phyloP scores from a whole-genome alignment of 1,140 invertebrate genomes.

The Pachypsylla venusta region DNA sequence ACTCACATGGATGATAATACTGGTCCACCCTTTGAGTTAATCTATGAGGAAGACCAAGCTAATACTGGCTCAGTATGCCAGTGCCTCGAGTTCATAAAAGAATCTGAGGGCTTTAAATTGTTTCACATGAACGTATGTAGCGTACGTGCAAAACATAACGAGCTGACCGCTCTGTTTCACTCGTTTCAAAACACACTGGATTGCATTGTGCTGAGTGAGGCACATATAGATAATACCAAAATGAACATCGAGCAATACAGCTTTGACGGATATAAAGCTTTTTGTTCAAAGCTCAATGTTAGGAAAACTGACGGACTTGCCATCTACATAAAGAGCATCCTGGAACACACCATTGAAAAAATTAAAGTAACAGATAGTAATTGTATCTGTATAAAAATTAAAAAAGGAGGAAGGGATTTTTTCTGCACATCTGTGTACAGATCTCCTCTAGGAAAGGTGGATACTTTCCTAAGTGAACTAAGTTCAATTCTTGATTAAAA shows the following conservation, averaged over 20 bases:
- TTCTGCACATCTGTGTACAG: background rate
- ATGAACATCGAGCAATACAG: background rate
- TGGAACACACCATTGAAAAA: background rate
- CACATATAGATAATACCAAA: background rate
- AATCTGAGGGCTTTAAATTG: background rate
- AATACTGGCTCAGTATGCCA: background rate
- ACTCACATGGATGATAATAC: background rate
- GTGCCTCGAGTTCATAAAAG: background rate
- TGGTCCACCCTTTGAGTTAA: background rate
- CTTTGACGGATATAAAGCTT: background rate
- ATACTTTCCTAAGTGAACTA: background rate
- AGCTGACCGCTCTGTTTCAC: background rate
- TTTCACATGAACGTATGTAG: conserved; percentile 6
- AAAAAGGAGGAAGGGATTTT: background rate
- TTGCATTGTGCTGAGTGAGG: background rate
- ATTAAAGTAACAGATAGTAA: background rate
- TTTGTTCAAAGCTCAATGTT: background rate
- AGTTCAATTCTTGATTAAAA: background rate
- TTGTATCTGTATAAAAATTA: background rate
- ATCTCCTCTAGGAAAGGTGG: background rate
- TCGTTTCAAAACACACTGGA: background rate
- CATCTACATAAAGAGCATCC: background rate
- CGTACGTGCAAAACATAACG: background rate
- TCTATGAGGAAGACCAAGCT: background rate
- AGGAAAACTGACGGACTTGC: background rate